A percentile compares a stretch with the other conserved stretches of the same genome.
phyloP scores from a whole-genome alignment of 2,797 vertebrate species.

The Emys orbicularis region DNA sequence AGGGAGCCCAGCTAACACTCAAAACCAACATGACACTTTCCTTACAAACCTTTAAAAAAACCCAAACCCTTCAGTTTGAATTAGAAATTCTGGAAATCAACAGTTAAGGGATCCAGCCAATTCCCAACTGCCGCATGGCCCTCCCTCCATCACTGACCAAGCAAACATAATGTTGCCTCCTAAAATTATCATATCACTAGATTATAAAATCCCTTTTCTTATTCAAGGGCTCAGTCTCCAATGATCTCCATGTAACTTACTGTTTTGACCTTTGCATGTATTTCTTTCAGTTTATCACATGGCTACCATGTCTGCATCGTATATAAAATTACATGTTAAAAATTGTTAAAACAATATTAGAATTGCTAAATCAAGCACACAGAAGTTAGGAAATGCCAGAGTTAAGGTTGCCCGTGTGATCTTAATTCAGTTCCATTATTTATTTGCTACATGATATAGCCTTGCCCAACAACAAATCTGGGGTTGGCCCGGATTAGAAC shows the following conservation, averaged over 20 bases:
- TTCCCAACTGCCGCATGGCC: neutral
- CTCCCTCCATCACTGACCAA: neutral
- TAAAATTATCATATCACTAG: constrained; percentile 61
- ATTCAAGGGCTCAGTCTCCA: constrained; percentile 48
- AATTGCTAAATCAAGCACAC: too few species aligned
- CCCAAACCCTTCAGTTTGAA: neutral
- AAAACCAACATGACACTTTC: too few species aligned
- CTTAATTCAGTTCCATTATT: neutral
- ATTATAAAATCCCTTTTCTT: constrained; percentile 51
- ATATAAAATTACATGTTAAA: constrained; percentile 44
- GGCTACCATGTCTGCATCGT: neutral
- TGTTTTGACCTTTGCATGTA: constrained; percentile 65
- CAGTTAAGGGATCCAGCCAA: neutral
- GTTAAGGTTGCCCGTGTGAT: neutral
- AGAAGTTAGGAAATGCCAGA: too few species aligned
- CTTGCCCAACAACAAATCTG: neutral
- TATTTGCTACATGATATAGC: neutral
- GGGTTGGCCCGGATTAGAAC: neutral
- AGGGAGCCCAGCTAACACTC: too few species aligned
- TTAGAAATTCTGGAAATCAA: constrained; percentile 31
- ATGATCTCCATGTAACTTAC: constrained; percentile 47
- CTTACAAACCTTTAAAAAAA: too few species aligned
- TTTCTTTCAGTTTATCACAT: neutral
- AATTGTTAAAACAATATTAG: neutral
- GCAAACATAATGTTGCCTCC: constrained; percentile 13